phyloP scores from a whole-genome alignment of 2,888 invertebrate species.

The Dorcus parallelipipedus region DNA sequence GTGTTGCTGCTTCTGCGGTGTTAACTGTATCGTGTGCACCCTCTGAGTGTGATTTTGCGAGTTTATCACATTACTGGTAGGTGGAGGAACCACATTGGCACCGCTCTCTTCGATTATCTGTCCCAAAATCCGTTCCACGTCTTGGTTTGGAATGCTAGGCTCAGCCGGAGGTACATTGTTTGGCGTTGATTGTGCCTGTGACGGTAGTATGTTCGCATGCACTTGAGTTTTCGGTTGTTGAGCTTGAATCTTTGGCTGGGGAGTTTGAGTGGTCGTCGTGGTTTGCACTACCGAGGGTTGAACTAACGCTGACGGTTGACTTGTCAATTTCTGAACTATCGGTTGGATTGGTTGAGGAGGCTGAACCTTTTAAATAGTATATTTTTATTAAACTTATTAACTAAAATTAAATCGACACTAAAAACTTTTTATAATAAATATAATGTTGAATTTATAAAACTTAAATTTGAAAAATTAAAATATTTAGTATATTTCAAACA shows the following conservation, averaged over 20 bases:
- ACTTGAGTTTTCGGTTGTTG: constrained; percentile 26
- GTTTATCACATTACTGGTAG: constrained; percentile 5
- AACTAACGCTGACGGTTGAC: constrained; percentile 33
- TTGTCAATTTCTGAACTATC: constrained; percentile 15
- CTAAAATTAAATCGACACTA: neutral
- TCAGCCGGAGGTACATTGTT: constrained; percentile 17
- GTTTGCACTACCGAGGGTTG: constrained; percentile 36
- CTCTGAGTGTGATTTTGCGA: constrained; percentile 47
- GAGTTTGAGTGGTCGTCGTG: constrained; percentile 18
- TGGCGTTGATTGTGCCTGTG: constrained; percentile 24
- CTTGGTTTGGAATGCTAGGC: constrained; percentile 26
- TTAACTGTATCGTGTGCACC: constrained; percentile 70
- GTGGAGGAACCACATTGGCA: constrained; percentile 5
- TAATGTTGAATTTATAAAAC: neutral
- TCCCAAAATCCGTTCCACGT: constrained; percentile 44
- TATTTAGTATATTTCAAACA: no score
- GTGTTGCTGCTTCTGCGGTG: constrained; percentile 66
- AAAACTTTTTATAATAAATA: neutral
- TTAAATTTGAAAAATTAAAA: neutral
- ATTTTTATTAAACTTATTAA: neutral
- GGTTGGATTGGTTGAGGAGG: constrained; percentile 19
- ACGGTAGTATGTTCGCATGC: constrained; percentile 21
- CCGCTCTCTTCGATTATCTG: constrained; percentile 42
- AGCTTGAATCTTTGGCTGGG: constrained; percentile 15
- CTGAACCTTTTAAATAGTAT: constrained; percentile 15